Conservation (phyloP, 1,140 invertebrate species). For the Bacillus rossius region DNA sequence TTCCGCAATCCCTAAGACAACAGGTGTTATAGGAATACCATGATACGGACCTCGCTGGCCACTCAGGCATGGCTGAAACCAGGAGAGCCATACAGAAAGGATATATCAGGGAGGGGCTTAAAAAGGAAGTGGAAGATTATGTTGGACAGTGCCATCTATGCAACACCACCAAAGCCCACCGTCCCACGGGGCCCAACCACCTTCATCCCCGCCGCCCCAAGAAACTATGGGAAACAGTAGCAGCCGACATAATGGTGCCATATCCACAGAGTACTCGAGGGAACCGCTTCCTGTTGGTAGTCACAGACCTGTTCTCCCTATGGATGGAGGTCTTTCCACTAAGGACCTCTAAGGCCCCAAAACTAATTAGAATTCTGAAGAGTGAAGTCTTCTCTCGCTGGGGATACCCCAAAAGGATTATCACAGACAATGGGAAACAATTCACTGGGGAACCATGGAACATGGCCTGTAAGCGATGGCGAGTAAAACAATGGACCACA, state of each 20-base stretch:
- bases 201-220: too few species aligned
- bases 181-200: neutral
- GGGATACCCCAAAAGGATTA: constrained; percentile 22
- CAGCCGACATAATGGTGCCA: constrained; percentile 25
- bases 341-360: constrained; percentile 17
- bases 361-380: constrained; percentile 17
- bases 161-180: too few species aligned
- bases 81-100: too few species aligned
- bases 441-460: constrained; percentile 12
- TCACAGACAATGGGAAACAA: constrained; percentile 28
- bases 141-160: too few species aligned
- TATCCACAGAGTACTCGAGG: constrained; percentile 18
- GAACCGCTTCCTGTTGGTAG: constrained; percentile 20
- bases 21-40: too few species aligned
- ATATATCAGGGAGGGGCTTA: too few species aligned
- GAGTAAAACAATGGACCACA: constrained; percentile 20
- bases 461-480: constrained; percentile 1
- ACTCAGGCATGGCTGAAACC: too few species aligned
- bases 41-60: too few species aligned
- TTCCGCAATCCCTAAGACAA: too few species aligned
- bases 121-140: too few species aligned
- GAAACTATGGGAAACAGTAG: constrained; percentile 23
- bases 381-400: constrained; percentile 24
- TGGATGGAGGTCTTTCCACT: constrained; percentile 28
- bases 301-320: constrained; percentile 25